Evolutionary conservation across 2,113 vertebrate species (phyloP), one percentile per base, ranked within the genome.

Genomic region (Muntiacus reevesi): DNA sequence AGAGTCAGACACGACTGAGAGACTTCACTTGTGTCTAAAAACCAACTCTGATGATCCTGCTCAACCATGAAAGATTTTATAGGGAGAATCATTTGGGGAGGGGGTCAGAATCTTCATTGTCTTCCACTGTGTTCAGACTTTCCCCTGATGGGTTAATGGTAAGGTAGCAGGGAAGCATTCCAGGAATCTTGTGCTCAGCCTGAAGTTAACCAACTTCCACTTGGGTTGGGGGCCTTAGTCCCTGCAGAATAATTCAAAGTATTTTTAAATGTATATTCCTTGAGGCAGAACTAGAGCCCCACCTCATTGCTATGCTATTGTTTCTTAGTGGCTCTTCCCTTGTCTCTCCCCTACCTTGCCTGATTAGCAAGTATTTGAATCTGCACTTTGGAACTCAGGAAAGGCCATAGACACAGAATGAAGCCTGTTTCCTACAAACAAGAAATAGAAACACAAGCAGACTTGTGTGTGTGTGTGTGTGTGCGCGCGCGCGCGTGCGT

Each of bases 401-500:
- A 40, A 83, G 21, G 33, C 9, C 52, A 40, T 1, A 25, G 33
- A 55, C 33, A 23, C 50, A 36, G 12, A 83, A 55, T 6, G 81
- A 55, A 55, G 30, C 50, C 19, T 14, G 21, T 54, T 82, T 54
- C 19, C 19, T n/a, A n/a, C 3, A 3, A 54, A 81, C 10, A 52
- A 83, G 50, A 83, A 55, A 36, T 5, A 14, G 21, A 54, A 54
- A 40, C 52, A 55, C n/a, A 36, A 33, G n/a, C 21, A 55, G 21
- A 23, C 19, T 50, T 62, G 28, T 62, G 13, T 60, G 59, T 64
- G 62, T n/a, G 33, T 19, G 60, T 21, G 30, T 30, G 62, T 8
- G 62, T 4, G 60, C 2, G 0, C 0, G 0, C 1, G 1, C 1
- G 1, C 0, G 2, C 0, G 2, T 2, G 12, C 4, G 3, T 6